phyloP scores from a whole-genome alignment of 2,113 vertebrate genomes.

The Mellivora capensis region DNA sequence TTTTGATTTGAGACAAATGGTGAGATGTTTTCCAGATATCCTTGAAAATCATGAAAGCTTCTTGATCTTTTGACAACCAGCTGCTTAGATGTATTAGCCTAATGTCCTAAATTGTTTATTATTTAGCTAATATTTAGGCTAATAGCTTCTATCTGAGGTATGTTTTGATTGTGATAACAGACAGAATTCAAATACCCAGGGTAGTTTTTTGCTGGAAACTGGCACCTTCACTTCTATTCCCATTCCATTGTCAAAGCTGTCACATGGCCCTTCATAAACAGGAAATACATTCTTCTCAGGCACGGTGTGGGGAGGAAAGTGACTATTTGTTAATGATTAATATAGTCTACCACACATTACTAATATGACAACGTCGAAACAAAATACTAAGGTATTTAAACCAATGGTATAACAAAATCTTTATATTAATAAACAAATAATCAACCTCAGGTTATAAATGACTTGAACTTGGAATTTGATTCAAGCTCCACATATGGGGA shows the following conservation, averaged over 20 bases:
- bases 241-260: neutral
- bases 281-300: neutral
- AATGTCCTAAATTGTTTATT: neutral
- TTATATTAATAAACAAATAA: neutral
- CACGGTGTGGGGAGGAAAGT: neutral
- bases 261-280: neutral
- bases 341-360: neutral
- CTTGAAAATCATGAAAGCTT: neutral
- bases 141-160: neutral
- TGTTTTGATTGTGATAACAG: neutral
- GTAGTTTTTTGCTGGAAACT: neutral
- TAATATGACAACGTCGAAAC: neutral
- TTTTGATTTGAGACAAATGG: neutral
- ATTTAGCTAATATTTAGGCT: neutral
- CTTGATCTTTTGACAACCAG: neutral
- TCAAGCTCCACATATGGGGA: neutral
- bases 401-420: neutral
- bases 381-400: neutral
- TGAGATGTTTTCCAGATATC: neutral
- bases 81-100: neutral
- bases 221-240: neutral
- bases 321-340: neutral
- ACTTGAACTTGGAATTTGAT: neutral
- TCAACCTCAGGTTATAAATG: neutral
- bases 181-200: neutral